phyloP scores from a whole-genome alignment of 2,888 invertebrate genomes.

The Acrocyrtus sp. region DNA sequence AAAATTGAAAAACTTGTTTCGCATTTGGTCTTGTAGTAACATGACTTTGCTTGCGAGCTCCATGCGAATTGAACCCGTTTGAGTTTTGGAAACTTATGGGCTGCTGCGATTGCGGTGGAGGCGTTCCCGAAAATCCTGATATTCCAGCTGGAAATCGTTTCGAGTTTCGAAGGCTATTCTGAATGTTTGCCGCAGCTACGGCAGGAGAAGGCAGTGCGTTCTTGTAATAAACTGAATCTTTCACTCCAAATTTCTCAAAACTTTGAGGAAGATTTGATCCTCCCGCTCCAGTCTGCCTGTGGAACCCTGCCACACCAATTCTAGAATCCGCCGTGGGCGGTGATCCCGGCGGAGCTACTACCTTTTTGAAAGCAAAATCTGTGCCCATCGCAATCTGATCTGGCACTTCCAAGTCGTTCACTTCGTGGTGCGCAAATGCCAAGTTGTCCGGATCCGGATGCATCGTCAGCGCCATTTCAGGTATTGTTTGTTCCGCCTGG shows the following conservation, averaged over 20 bases:
- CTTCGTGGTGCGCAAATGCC: neutral
- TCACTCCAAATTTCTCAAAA: slow-evolving; percentile 35
- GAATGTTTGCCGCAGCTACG: neutral
- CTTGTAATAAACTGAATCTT: slow-evolving; percentile 23
- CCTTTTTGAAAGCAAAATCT: slow-evolving; percentile 22
- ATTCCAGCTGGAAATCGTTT: neutral
- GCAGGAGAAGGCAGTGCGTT: neutral
- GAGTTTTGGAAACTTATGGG: slow-evolving; percentile 25
- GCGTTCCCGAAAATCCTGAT: neutral
- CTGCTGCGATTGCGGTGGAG: slow-evolving; percentile 2
- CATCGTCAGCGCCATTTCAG: no score
- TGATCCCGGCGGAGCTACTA: slow-evolving; percentile 6
- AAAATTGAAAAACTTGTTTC: slow-evolving; percentile 26
- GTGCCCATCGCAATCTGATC: slow-evolving; percentile 26
- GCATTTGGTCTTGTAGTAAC: neutral
- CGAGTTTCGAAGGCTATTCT: neutral
- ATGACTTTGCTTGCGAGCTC: neutral
- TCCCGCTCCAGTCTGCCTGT: neutral
- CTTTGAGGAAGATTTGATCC: slow-evolving; percentile 4
- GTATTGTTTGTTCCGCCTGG: neutral
- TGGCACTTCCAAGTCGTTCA: slow-evolving; percentile 2
- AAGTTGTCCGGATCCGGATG: no score
- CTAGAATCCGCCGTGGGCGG: neutral
- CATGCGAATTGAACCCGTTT: neutral
- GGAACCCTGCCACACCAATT: neutral